These are phyloP conservation scores for Lasioglossum lativentre DNA, from an alignment of 2,888 invertebrate genomes.

Conservation along the genomic window DNA sequence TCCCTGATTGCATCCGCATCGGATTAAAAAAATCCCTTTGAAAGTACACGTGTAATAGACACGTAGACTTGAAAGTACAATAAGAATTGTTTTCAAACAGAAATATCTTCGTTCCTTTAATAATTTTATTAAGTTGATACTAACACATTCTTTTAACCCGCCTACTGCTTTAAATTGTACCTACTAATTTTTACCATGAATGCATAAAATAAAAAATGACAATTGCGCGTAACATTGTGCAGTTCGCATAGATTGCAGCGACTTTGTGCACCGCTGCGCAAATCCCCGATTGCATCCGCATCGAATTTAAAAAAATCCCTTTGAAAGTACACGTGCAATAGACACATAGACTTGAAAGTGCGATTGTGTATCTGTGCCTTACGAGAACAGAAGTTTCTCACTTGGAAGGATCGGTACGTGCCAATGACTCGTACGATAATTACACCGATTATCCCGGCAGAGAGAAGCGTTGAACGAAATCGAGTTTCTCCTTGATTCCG, in stretches of 20 bases:
- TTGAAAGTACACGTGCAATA: constrained; percentile 35
- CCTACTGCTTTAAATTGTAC: too few relatives aligned
- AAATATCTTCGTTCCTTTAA: too few relatives aligned
- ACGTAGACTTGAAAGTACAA: constrained; percentile 1
- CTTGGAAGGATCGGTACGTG: constrained; percentile 62
- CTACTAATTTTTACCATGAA: too few relatives aligned
- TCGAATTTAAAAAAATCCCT: constrained; percentile 55
- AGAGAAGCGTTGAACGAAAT: constrained; percentile 30
- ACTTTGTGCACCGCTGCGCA: constrained; percentile 57
- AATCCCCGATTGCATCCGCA: constrained; percentile 62
- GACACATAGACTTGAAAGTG: constrained; percentile 4
- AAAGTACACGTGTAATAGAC: constrained; percentile 35
- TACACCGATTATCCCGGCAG: constrained; percentile 71
- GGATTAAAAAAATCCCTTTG: constrained; percentile 55
- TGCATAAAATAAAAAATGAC: background rate
- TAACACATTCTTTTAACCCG: too few relatives aligned
- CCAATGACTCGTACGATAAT: constrained; percentile 73
- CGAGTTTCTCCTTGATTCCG: constrained; percentile 73
- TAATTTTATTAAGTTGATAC: too few relatives aligned
- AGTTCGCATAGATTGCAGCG: background rate
- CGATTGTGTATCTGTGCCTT: constrained; percentile 42
- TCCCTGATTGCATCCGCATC: constrained; percentile 54
- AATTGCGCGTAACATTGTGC: background rate
- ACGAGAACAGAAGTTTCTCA: constrained; percentile 61
- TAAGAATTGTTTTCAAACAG: background rate